Base-by-base conservation (phyloP, 1,140 invertebrate genomes). In the Leptinotarsa undecemlineata region DNA sequence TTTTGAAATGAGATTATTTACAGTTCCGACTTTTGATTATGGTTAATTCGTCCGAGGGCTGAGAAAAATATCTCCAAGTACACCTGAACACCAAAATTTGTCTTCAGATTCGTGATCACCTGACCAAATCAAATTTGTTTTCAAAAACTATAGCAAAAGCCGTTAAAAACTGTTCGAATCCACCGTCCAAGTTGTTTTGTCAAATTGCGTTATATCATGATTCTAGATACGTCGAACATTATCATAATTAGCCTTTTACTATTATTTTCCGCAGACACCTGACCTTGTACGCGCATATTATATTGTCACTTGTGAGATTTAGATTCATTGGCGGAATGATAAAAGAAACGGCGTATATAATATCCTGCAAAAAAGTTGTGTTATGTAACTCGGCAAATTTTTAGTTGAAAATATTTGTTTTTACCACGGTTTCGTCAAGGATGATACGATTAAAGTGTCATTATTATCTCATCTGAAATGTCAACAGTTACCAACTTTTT, bases 271-370 rank as follows among this genome's bases (percentile, higher is more conserved):
- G 33, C 15, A 68, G 13, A 66, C 26, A n/a, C 6, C 63, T 66
- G 63, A 66, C 63, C 63, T 66, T 66, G 63, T 33, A 66, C 20
- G 63, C 21, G 63, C 63, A 66, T 33, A 66, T 66, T 66, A 66
- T 33, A 21, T 57, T 66, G 15, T 66, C 21, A 66, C 63, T 66
- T 23, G 51, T 66, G 63, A 33, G 63, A 66, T 33, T 66, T 66
- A 21, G 21, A 66, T 66, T 66, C 63, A 66, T 66, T 66, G 63
- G 33, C 63, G n/a, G 21, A 19, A 17, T 66, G 21, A 21, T 17
- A 66, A 33, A 66, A 66, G 21, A 66, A 66, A 66, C 63, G 14
- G 63, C 20, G 63, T 66, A 66, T 20, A 20, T 66, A 19, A 62
- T 33, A 66, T 23, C 26, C n/a, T 21, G 51, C 51, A 57, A 66